Percentiles rank a stretch among this genome's conserved stretches.
These are phyloP conservation scores for Diplodus puntazzo DNA, from an alignment of 2,797 vertebrate genomes.

Conservation along the genomic window DNA sequence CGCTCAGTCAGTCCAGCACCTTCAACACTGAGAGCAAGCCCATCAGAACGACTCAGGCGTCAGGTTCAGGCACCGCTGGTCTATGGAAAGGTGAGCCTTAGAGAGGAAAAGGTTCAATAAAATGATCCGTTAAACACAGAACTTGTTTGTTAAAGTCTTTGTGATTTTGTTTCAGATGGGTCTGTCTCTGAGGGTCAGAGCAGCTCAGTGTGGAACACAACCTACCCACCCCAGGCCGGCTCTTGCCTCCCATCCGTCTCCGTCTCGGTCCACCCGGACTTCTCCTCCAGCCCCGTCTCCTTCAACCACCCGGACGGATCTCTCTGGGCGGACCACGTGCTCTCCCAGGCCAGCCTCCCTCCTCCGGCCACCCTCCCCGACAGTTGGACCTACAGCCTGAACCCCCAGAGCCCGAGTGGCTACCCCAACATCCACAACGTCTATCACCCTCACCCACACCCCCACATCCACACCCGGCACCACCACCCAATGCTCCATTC, in stretches of 20 bases:
- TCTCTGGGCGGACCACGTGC: conserved; percentile 91
- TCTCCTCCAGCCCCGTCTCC: conserved; percentile 87
- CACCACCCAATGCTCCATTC: conserved; percentile 90
- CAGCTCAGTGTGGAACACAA: conserved; percentile 91
- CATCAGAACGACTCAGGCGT: conserved; percentile 66
- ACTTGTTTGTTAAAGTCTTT: conserved; percentile 4
- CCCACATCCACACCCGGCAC: conserved; percentile 85
- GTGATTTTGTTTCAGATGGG: conserved; percentile 86
- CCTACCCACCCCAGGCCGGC: conserved; percentile 90
- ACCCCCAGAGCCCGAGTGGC: conserved; percentile 88
- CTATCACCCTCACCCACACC: conserved; percentile 89
- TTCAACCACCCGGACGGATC: conserved; percentile 89
- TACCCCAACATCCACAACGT: conserved; percentile 94
- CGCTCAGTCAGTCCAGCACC: conserved; percentile 92
- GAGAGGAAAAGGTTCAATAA: too few relatives aligned
- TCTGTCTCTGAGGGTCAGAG: conserved; percentile 88
- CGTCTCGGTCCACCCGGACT: conserved; percentile 90
- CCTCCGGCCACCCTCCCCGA: conserved; percentile 87
- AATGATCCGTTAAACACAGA: too few relatives aligned
- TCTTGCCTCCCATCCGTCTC: conserved; percentile 88
- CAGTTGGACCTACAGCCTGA: conserved; percentile 94
- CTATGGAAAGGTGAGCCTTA: conserved; percentile 91
- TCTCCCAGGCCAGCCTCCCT: conserved; percentile 89
- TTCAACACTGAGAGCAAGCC: conserved; percentile 81
- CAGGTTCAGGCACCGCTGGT: conserved; percentile 65